Base-by-base conservation (phyloP, 2,888 invertebrate species). In the Cephus sareptanus region DNA sequence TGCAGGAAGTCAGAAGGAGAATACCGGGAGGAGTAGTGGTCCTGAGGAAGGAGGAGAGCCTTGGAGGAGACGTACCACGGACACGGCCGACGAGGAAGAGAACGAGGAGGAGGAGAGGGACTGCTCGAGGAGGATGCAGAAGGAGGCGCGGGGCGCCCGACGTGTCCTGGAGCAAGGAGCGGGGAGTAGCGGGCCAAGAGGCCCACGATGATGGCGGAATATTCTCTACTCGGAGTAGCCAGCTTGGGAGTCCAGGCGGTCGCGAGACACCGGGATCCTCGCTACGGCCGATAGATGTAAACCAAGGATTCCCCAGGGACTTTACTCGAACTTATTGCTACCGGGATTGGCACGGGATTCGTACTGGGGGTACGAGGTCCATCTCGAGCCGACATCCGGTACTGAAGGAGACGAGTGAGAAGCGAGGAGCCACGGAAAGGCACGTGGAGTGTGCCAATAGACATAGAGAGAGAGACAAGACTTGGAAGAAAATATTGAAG, bases 141-240 rank as follows among this genome's bases (percentile, higher is more conserved):
- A 77, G 40, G 75, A 78, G 56, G 78, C 34, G 78, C 15, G 71
- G 70, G 75, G 73, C 56, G 73, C 77, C 71, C 69, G 75, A 23
- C 73, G 73, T 69, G 74, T 69, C 79, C 76, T 33, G 79, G 69
- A 71, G 68, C 76, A 80, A 77, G 78, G 73, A 35, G 40, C 75
- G 77, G 73, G 75, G 78, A 71, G 75, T 77, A 75, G 77, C 75
- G 82, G 81, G 75, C 78, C 81, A 74, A 81, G 79, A 75, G 76
- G 82, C 70, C 77, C 83, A 78, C 87, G 85, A 87, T 87, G 86
- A 87, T 87, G 87, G 82, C 86, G 85, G 81, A 83, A 80, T 74
- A 82, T 75, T 79, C 56, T 56, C 23, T 56, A 56, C 23, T 56
- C 56, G 56, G 56, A 56, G 56, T 56, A 56, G 56, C 56, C 23